A percentile compares a stretch with the other conserved stretches of the same genome.
These are phyloP conservation scores for Frankliniella intonsa DNA, from an alignment of 2,888 invertebrate species.

Conservation along the genomic window DNA sequence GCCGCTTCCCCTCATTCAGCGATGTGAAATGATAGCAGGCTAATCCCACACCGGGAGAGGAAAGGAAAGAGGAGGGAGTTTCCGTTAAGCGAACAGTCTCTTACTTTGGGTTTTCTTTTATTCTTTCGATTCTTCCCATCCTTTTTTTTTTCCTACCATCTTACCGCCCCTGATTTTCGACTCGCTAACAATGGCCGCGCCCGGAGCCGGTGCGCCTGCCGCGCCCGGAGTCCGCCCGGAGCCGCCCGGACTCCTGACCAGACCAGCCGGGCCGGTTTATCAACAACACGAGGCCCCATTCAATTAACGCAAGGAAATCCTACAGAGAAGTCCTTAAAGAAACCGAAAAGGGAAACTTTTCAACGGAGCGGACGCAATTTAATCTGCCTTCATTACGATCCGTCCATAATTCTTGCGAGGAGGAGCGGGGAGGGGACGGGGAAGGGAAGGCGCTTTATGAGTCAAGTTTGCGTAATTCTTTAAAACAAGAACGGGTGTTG, in stretches of 20 bases:
- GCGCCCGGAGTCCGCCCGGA: no score
- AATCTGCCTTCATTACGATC: constrained; percentile 18
- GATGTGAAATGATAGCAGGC: no score
- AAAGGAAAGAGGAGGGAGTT: no score
- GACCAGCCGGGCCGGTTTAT: neutral
- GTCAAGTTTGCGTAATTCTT: constrained; percentile 15
- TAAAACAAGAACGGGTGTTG: neutral
- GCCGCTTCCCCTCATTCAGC: no score
- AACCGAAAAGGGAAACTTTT: constrained; percentile 2
- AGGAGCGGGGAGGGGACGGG: neutral
- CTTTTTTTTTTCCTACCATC: no score
- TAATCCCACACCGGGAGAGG: no score
- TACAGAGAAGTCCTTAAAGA: neutral
- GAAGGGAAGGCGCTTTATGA: neutral
- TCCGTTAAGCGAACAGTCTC: no score
- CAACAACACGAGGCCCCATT: neutral
- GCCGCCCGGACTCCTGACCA: neutral
- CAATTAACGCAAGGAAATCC: neutral
- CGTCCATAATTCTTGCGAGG: constrained; percentile 17
- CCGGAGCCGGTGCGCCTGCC: no score
- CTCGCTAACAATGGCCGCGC: no score
- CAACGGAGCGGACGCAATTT: constrained; percentile 6
- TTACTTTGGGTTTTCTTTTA: no score
- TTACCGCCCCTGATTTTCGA: no score
- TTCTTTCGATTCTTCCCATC: no score